Evolutionary conservation across 2,888 invertebrate species (phyloP).

Genomic region (Andrena camellia): DNA sequence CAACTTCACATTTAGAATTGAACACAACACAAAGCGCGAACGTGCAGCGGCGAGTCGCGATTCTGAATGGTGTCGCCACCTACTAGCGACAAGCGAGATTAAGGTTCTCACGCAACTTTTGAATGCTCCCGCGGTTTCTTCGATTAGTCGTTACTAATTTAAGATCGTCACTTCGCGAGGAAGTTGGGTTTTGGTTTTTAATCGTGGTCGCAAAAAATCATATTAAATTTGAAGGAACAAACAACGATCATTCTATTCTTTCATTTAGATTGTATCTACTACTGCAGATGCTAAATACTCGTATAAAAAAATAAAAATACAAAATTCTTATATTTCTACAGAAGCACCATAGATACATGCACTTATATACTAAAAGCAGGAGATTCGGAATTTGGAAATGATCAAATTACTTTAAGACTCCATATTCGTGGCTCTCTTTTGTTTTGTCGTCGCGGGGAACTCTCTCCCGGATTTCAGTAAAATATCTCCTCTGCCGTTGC

Average conservation of each 20-base stretch:
- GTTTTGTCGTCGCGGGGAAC: slow-evolving; percentile 68
- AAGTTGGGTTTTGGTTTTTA: not conserved
- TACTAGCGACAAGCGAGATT: not conserved
- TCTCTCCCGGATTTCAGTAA: slow-evolving; percentile 70
- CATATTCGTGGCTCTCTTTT: slow-evolving; percentile 56
- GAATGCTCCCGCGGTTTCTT: not conserved
- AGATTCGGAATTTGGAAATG: slow-evolving; percentile 1
- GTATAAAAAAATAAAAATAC: slow-evolving; percentile 29
- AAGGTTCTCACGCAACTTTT: not conserved
- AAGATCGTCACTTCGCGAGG: too few relatives aligned
- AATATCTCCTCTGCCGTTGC: slow-evolving; percentile 79
- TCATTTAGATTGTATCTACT: not conserved
- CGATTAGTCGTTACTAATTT: too few relatives aligned
- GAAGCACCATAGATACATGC: slow-evolving; percentile 32
- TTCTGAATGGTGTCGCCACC: slow-evolving; percentile 15
- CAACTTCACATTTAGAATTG: not conserved
- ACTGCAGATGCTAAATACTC: slow-evolving; percentile 20
- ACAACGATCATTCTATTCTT: not conserved
- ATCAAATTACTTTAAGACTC: slow-evolving; percentile 64
- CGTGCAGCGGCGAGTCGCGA: not conserved
- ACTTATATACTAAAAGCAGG: slow-evolving; percentile 17
- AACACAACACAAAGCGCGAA: slow-evolving; percentile 31
- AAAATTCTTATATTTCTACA: slow-evolving; percentile 43
- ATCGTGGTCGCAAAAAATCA: too few relatives aligned
- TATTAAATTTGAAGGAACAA: not conserved